A percentile compares a stretch with the other conserved stretches of the same genome.
phyloP scores from a whole-genome alignment of 2,113 vertebrate genomes.

The Choloepus hoffmanni region DNA sequence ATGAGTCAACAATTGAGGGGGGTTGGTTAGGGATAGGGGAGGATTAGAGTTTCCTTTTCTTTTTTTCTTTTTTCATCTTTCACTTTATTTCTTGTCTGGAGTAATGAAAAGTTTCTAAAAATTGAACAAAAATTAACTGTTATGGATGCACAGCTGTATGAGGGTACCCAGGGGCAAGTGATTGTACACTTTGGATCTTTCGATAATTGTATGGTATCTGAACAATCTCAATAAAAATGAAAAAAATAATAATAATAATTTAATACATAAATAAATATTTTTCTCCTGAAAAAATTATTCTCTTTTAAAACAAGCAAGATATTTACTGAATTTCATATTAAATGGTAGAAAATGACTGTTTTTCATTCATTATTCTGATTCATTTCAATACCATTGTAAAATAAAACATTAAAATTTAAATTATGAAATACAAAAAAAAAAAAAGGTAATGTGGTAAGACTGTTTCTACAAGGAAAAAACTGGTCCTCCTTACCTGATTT shows the following conservation, averaged over 20 bases:
- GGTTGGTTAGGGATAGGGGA: too few relatives aligned
- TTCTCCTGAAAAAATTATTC: background rate
- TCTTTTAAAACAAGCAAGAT: background rate
- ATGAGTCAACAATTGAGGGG: too few relatives aligned
- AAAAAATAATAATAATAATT: background rate
- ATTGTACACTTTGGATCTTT: too few relatives aligned
- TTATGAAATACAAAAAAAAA: background rate
- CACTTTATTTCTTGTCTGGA: too few relatives aligned
- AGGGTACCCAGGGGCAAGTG: too few relatives aligned
- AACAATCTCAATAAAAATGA: too few relatives aligned
- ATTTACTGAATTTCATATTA: background rate
- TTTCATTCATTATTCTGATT: background rate
- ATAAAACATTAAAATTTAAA: background rate
- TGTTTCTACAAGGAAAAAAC: slow-evolving; percentile 20
- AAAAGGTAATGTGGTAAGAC: slow-evolving; percentile 31
- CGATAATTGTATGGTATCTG: too few relatives aligned
- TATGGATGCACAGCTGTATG: too few relatives aligned
- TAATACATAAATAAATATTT: background rate
- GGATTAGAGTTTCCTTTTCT: too few relatives aligned
- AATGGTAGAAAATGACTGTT: background rate
- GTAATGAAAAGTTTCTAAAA: too few relatives aligned
- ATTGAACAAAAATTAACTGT: too few relatives aligned
- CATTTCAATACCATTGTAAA: background rate
- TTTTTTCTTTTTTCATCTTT: too few relatives aligned
- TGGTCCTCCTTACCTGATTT: background rate